Evolutionary conservation across 2,888 invertebrate species (phyloP), one percentile per base, ranked within the genome.

Genomic region (Acrobasis repandana): DNA sequence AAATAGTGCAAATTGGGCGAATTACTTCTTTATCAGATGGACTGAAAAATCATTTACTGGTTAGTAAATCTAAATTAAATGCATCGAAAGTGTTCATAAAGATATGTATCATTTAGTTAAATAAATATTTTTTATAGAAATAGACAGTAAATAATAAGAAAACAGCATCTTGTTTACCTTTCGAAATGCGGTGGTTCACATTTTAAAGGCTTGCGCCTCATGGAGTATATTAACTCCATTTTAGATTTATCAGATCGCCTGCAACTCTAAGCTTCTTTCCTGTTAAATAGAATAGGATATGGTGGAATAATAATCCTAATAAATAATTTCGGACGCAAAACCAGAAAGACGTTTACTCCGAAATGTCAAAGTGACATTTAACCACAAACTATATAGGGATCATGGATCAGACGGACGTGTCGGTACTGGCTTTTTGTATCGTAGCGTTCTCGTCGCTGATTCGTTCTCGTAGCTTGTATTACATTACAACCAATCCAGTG

Each of bases 1-100:
- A 97, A 70, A 98, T 94, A 1, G 95, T 94, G 77, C 97, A 96
- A 57, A 96, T 86, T 5, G 95, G 94, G 9, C 94, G 93, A 16
- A 84, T 73, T 1, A 83, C 80, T 62, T 89, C 91, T 15, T 86
- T 78, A 61, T 90, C 90, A 58, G 77, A 65, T 34, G 78, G 65
- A 52, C 91, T 91, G 79, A 14, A 75, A 77, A 58, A 16, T 43
- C 9, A 52, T 38, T 18, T 49, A 34, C 43, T 28, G 8, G 15
- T 38, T 48, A 52, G 15, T 51, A 48, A 18, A 16, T 18, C 15
- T 49, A 38, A 8, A 9, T 9, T 2, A 9, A 38, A 28, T 28
- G 4, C 28, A 28, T 28, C 8, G 28, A 28, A 28, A 28, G 8
- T 28, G 28, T 28, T 28, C 8, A n/a, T 5, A 51, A 50, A 48